Evolutionary conservation across 2,888 invertebrate genomes (phyloP), one percentile per base, ranked within the genome.

Genomic region (Caradrina kadenii): DNA sequence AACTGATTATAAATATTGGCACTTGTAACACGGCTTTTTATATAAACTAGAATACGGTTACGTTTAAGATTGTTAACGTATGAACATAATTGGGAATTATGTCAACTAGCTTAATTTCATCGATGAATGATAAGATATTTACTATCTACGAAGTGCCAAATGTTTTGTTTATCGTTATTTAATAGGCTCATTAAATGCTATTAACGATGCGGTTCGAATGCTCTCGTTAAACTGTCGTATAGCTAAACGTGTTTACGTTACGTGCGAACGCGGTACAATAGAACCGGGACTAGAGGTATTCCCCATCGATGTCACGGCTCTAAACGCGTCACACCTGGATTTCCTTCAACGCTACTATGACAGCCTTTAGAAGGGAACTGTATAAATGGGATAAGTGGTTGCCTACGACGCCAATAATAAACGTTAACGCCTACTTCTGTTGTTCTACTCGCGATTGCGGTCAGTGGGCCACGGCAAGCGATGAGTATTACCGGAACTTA

Each of bases 401-500:
- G 69, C 69, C 79, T 73, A 73, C 68, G 66, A 67, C 66, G 76
- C 87, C 88, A 88, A 88, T 90, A 87, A 85, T 88, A 79, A 76
- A 77, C 64, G 72, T 84, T 88, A 87, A 89, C 89, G 86, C 88
- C 90, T 87, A 91, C 93, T 87, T 88, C 79, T 87, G 89, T 90
- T 88, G 91, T 90, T 88, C 88, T 84, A 90, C 88, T 88, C 86
- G 85, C 77, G 79, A 94, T 91, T 88, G 91, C 93, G 94, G 95
- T 93, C 92, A 95, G 91, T 94, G 88, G 93, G 94, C 93, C 95
- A 94, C 88, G 94, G 93, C 88, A 89, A 90, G 84, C 89, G 89
- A 91, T 90, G 90, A 92, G 84, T 86, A 89, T 88, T 92, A 91
- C 92, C 94, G 93, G 94, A 94, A 93, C 92, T 90, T 86, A 79